phyloP scores from a whole-genome alignment of 2,797 vertebrate species.

The Acanthurus leucopareius region DNA sequence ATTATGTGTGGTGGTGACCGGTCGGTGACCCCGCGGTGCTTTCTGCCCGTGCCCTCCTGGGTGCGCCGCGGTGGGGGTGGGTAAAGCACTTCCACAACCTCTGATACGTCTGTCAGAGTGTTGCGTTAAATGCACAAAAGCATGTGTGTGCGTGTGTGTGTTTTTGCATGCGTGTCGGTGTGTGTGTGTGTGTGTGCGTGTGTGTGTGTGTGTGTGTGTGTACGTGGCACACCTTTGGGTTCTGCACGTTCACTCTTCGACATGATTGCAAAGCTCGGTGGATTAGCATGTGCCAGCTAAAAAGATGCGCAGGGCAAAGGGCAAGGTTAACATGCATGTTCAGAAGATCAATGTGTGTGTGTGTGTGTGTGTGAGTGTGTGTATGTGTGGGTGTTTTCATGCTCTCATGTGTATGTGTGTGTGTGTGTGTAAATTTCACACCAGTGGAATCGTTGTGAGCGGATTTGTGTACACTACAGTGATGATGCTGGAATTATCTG shows the following conservation, averaged over 20 bases:
- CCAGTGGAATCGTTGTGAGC: constrained; percentile 56
- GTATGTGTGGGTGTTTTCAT: constrained; percentile 2
- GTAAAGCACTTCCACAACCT: constrained; percentile 68
- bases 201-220: constrained; percentile 11
- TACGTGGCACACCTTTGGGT: constrained; percentile 31
- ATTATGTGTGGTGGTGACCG: constrained; percentile 79
- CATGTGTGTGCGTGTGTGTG: no score
- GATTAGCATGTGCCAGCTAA: constrained; percentile 52
- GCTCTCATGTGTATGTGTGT: background rate
- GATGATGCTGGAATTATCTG: constrained; percentile 61
- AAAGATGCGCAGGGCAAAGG: constrained; percentile 24
- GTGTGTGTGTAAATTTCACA: constrained; percentile 44
- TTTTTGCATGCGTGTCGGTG: background rate
- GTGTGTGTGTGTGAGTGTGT: background rate
- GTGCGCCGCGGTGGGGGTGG: constrained; percentile 61
- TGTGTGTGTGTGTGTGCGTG: constrained; percentile 38
- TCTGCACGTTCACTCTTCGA: constrained; percentile 43
- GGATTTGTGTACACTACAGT: constrained; percentile 48
- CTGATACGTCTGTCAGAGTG: constrained; percentile 64
- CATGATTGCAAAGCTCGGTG: constrained; percentile 60
- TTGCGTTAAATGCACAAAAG: constrained; percentile 53
- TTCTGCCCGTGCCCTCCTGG: constrained; percentile 68
- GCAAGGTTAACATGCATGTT: constrained; percentile 54
- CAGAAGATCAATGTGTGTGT: constrained; percentile 49
- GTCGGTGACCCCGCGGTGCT: constrained; percentile 78